Conservation (phyloP, 2,113 vertebrate species). For the Arizona elegans region DNA sequence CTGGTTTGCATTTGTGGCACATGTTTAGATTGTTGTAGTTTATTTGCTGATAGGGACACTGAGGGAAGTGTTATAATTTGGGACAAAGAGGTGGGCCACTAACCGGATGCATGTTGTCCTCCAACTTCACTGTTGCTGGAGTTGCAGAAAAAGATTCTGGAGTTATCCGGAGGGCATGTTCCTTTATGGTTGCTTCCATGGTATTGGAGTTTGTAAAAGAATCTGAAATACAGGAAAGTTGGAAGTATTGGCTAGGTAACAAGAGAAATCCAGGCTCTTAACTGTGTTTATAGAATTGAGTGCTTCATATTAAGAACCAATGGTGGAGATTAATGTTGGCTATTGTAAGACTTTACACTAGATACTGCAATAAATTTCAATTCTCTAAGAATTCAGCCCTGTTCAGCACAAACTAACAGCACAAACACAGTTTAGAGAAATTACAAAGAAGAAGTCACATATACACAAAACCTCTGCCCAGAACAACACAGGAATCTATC, state of each 20-base stretch:
- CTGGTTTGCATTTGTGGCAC: neutral
- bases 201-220: neutral
- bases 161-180: neutral
- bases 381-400: neutral
- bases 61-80: neutral
- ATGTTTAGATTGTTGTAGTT: neutral
- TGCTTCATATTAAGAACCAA: neutral
- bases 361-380: neutral
- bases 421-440: neutral
- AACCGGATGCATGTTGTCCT: neutral
- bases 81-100: neutral
- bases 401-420: neutral
- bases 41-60: neutral
- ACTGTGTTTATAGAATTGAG: neutral
- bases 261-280: neutral
- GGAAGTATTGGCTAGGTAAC: neutral
- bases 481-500: neutral
- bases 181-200: neutral
- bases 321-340: neutral
- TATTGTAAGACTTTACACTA: neutral
- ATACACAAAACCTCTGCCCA: neutral
- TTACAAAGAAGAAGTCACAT: neutral
- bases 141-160: neutral
- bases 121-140: neutral
- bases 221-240: neutral